phyloP scores from a whole-genome alignment of 2,113 vertebrate genomes.

The Rallus limicola region DNA sequence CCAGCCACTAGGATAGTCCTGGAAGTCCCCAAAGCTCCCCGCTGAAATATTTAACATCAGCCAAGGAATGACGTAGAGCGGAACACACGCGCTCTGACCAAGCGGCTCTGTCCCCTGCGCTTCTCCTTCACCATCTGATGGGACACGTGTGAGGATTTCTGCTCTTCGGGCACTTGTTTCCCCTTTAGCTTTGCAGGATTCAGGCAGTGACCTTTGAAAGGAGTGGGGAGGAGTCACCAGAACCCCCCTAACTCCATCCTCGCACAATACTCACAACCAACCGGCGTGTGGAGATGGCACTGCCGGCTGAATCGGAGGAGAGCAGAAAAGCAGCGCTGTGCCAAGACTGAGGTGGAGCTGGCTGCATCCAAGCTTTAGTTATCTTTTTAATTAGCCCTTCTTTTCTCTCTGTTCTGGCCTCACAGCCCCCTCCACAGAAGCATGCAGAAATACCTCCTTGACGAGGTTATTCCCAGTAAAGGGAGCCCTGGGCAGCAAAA shows the following conservation, averaged over 20 bases:
- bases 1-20: slow-evolving; percentile 30
- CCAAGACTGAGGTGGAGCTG: not conserved
- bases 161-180: not conserved
- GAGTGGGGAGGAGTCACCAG: not conserved
- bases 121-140: slow-evolving; percentile 39
- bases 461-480: not conserved
- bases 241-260: not conserved
- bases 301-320: not conserved
- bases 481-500: not conserved
- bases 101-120: not conserved
- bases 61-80: slow-evolving; percentile 68
- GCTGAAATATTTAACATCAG: slow-evolving; percentile 66
- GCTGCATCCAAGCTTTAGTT: not conserved
- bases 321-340: not conserved
- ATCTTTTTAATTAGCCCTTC: not conserved
- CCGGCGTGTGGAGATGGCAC: rapidly evolving
- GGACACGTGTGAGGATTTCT: slow-evolving; percentile 23
- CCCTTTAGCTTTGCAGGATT: not conserved
- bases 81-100: not conserved
- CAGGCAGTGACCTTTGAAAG: not conserved
- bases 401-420: not conserved
- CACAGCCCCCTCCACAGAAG: not conserved
- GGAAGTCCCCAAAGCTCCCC: slow-evolving; percentile 35
- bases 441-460: not conserved
- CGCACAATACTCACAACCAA: not conserved